phyloP scores from a whole-genome alignment of 2,797 vertebrate species.

The Catharus ustulatus region DNA sequence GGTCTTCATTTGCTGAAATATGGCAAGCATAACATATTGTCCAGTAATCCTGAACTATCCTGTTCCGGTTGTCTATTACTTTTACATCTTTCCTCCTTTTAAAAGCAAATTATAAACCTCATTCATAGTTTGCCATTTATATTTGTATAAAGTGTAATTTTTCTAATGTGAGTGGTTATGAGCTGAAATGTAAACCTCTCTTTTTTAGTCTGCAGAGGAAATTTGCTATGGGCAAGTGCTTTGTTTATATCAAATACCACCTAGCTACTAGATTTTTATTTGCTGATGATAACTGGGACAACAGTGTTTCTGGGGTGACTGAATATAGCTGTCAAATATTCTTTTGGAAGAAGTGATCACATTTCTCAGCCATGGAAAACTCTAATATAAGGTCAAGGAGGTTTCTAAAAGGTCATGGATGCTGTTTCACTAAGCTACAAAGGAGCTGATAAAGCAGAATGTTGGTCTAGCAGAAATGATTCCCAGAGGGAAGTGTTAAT shows the following conservation, averaged over 20 bases:
- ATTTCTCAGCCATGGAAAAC: slow-evolving; percentile 5
- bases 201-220: not conserved
- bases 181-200: not conserved
- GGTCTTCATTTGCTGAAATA: not conserved
- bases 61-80: not conserved
- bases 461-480: slow-evolving; percentile 40
- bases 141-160: not conserved
- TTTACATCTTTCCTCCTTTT: not conserved
- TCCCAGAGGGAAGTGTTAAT: slow-evolving; percentile 58
- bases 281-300: not conserved
- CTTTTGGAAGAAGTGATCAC: slow-evolving; percentile 24
- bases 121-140: not conserved
- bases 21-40: not conserved
- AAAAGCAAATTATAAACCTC: not conserved
- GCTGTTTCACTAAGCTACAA: slow-evolving; percentile 34
- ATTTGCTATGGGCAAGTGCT: not conserved
- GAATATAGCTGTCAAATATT: not conserved
- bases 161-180: not conserved
- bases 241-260: not conserved
- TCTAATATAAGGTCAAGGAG: slow-evolving; percentile 6
- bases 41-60: not conserved
- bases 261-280: not conserved
- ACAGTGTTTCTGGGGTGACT: not conserved
- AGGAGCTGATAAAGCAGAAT: slow-evolving; percentile 58
- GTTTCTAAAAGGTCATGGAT: not conserved